Conservation (phyloP, 2,797 vertebrate genomes). For the Acanthis flammea region DNA sequence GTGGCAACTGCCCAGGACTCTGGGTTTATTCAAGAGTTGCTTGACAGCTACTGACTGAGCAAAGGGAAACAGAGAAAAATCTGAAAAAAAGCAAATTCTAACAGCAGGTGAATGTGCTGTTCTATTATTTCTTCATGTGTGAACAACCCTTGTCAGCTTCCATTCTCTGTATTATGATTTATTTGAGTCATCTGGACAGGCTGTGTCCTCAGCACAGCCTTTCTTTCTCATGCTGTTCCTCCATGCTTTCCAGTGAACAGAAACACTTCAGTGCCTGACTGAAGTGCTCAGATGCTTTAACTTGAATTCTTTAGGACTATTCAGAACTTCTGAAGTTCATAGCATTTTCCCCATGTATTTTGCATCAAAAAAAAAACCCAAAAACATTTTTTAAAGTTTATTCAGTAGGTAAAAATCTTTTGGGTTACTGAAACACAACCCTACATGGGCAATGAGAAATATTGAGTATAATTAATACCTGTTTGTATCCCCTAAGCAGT, state of each 20-base stretch:
- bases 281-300: neutral
- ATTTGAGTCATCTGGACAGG: neutral
- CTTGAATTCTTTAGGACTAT: neutral
- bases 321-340: neutral
- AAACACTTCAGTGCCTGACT: neutral
- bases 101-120: neutral
- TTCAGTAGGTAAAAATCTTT: neutral
- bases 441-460: neutral
- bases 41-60: neutral
- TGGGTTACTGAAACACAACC: neutral
- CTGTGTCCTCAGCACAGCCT: neutral
- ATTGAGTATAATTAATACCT: rapidly evolving
- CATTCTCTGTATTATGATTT: neutral
- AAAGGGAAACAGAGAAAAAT: neutral
- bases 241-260: neutral
- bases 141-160: neutral
- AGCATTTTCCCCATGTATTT: neutral
- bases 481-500: neutral
- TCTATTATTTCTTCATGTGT: neutral
- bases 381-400: neutral
- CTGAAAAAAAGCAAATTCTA: neutral
- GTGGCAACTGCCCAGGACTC: neutral
- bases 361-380: neutral
- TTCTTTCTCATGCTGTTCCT: neutral
- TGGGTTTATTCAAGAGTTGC: neutral